A percentile compares a stretch with the other conserved stretches of the same genome.
Evolutionary conservation across 92 coral and sea anemone genomes (phyloP).

Genomic region (Actinostola sp.): DNA sequence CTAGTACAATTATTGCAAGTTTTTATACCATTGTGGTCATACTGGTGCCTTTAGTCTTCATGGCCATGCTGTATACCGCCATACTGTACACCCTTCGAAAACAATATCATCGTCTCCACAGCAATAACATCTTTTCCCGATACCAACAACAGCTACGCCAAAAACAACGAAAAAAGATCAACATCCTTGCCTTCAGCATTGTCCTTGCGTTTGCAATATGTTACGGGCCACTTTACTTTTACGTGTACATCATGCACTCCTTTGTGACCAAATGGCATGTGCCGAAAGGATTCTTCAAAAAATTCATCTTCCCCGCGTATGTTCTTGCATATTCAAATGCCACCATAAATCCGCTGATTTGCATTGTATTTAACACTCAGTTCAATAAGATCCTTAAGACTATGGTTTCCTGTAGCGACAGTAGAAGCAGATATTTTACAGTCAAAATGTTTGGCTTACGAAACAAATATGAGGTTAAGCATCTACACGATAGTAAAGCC

Average conservation of each 20-base stretch:
- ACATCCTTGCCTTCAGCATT: slow-evolving; percentile 19
- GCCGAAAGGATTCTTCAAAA: background rate
- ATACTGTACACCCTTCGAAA: slow-evolving; percentile 13
- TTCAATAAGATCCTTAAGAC: background rate
- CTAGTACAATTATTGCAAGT: background rate
- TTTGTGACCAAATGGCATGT: background rate
- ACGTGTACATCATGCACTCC: background rate
- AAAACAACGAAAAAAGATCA: slow-evolving; percentile 7
- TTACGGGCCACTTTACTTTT: slow-evolving; percentile 5
- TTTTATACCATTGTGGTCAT: slow-evolving; percentile 1
- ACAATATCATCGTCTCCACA: background rate
- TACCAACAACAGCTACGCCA: background rate
- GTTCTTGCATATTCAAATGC: slow-evolving; percentile 12
- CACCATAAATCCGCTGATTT: slow-evolving; percentile 9
- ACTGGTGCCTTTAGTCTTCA: background rate
- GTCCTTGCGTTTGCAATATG: slow-evolving; percentile 23
- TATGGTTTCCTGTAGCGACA: background rate
- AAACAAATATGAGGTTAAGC: background rate
- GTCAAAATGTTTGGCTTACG: background rate
- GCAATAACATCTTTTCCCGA: background rate
- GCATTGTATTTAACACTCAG: slow-evolving; percentile 7
- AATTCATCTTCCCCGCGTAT: background rate
- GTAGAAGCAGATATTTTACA: background rate
- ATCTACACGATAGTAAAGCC: background rate
- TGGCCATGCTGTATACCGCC: background rate